These are phyloP conservation scores for Luscinia luscinia DNA, from an alignment of 2,797 vertebrate genomes.

Conservation along the genomic window DNA sequence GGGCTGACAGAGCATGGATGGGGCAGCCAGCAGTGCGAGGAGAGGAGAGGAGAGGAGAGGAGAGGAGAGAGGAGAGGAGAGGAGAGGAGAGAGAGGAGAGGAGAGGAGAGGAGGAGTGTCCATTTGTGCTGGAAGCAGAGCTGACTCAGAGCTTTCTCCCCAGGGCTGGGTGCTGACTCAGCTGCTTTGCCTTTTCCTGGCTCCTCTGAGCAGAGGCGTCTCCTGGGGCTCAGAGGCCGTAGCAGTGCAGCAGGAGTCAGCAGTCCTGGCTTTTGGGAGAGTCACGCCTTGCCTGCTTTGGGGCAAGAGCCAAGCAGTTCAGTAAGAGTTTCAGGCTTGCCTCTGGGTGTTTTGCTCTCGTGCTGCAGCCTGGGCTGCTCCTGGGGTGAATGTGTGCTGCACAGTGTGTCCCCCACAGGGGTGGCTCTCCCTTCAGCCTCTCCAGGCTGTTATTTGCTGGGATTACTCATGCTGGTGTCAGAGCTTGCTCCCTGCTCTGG, in stretches of 20 bases:
- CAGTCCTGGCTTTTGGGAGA: not conserved
- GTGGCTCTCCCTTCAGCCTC: not conserved
- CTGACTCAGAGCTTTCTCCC: slow-evolving; percentile 59
- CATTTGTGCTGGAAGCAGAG: not conserved
- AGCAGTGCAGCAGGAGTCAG: not conserved
- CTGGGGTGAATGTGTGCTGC: not conserved
- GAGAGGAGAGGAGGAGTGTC: not conserved
- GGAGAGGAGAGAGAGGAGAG: not conserved
- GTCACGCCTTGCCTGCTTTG: not conserved
- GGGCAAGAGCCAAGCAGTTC: not conserved
- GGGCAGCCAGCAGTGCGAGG: too few relatives aligned
- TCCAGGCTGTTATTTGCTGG: not conserved
- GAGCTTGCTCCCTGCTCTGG: not conserved
- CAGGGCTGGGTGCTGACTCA: slow-evolving; percentile 47
- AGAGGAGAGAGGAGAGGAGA: too few relatives aligned
- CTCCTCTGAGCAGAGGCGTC: slow-evolving; percentile 7
- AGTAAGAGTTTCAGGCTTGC: not conserved
- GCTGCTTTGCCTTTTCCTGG: not conserved
- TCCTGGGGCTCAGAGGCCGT: not conserved
- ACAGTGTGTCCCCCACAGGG: not conserved
- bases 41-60: too few relatives aligned
- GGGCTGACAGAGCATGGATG: too few relatives aligned
- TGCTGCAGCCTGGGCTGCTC: not conserved
- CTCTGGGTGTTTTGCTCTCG: not conserved
- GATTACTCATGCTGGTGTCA: not conserved